These are phyloP conservation scores for Cotesia vestalis DNA, from an alignment of 1,140 invertebrate genomes.

Conservation along the genomic window DNA sequence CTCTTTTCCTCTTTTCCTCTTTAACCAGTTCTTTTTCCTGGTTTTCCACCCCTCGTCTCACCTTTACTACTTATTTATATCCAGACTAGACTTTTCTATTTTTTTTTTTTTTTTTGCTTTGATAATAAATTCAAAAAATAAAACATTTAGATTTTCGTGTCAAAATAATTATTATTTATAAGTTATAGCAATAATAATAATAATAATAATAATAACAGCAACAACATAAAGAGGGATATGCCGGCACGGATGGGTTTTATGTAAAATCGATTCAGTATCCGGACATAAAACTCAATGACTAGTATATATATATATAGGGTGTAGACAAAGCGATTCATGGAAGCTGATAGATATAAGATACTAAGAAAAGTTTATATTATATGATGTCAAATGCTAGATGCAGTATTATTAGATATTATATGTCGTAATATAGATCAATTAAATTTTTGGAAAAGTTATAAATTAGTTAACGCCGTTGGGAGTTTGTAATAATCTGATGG, in stretches of 20 bases:
- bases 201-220: constrained; percentile 21
- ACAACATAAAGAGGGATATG: constrained; percentile 39
- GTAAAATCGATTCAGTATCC: constrained; percentile 52
- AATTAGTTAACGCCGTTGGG: too few relatives aligned
- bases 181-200: background rate
- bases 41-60: constrained; percentile 1
- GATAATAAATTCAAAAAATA: background rate
- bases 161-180: background rate
- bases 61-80: background rate
- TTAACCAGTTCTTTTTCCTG: constrained; percentile 13
- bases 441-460: too few relatives aligned
- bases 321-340: too few relatives aligned
- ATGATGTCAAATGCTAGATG: background rate
- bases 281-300: constrained; percentile 43
- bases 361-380: constrained; percentile 14
- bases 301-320: background rate
- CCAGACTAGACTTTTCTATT: too few relatives aligned
- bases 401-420: too few relatives aligned
- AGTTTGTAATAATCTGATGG: background rate
- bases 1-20: too few relatives aligned
- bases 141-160: too few relatives aligned
- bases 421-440: too few relatives aligned
- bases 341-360: background rate
- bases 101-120: constrained; percentile 14
- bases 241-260: constrained; percentile 43